Conservation (phyloP, 2,797 vertebrate genomes). For the Brachyrhaphis roseni region DNA sequence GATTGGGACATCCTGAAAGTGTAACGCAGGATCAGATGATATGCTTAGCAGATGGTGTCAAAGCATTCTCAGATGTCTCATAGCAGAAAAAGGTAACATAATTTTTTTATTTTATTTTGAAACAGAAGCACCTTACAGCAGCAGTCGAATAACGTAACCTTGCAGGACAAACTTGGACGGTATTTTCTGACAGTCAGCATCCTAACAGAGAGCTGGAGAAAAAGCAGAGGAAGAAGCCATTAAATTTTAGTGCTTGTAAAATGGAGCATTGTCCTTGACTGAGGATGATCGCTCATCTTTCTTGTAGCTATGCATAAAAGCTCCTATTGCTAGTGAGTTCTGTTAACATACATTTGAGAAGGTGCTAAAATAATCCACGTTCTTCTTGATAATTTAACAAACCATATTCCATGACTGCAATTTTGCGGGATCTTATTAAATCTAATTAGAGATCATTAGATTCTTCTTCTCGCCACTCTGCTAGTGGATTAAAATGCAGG, state of each 20-base stretch:
- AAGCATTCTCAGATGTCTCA: background rate
- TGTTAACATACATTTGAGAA: background rate
- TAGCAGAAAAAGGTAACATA: background rate
- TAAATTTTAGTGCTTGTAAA: slow-evolving; percentile 2
- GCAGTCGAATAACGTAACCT: background rate
- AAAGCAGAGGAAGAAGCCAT: background rate
- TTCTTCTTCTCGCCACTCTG: background rate
- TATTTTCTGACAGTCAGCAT: background rate
- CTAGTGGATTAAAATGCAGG: background rate
- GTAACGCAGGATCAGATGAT: background rate
- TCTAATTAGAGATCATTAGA: background rate
- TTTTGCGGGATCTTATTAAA: background rate
- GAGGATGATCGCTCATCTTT: background rate
- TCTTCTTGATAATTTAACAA: background rate
- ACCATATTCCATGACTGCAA: background rate
- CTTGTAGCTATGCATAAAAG: background rate
- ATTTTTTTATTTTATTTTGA: background rate
- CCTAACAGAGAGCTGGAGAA: background rate
- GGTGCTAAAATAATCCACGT: background rate
- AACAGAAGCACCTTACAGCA: background rate
- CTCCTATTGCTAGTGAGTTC: background rate
- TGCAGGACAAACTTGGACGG: background rate
- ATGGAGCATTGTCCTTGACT: background rate
- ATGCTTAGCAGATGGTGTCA: background rate
- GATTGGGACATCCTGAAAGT: background rate